Evolutionary conservation across 2,888 invertebrate genomes (phyloP).

Genomic region (Epsilonema sp.): DNA sequence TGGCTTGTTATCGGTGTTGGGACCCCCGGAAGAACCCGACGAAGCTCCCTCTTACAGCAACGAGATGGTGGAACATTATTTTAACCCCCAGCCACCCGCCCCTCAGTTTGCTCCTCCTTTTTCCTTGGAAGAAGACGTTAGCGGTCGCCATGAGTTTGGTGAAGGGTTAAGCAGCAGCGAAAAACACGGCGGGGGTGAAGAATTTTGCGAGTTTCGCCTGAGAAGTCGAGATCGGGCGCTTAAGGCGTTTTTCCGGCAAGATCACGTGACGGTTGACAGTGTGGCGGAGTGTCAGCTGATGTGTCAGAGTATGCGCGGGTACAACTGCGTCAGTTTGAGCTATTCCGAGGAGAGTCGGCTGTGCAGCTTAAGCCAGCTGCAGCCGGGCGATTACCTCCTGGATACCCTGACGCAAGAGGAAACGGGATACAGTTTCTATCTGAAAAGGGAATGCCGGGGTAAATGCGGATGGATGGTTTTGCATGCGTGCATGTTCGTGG

Average conservation of each 20-base stretch:
- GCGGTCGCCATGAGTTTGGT: too few species aligned
- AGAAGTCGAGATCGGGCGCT: background rate
- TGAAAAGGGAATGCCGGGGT: background rate
- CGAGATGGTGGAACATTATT: too few species aligned
- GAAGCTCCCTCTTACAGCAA: too few species aligned
- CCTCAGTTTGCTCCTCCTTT: too few species aligned
- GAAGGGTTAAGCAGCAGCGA: too few species aligned
- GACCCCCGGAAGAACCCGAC: too few species aligned
- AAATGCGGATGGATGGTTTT: background rate
- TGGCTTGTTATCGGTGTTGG: too few species aligned
- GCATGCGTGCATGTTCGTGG: background rate
- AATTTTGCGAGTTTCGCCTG: conserved; percentile 2
- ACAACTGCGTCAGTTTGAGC: background rate
- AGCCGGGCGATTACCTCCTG: background rate
- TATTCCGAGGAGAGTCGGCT: background rate
- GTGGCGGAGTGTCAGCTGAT: background rate
- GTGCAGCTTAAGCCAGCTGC: background rate
- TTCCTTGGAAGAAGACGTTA: too few species aligned
- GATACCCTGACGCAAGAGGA: background rate
- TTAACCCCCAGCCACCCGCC: too few species aligned
- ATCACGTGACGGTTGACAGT: background rate
- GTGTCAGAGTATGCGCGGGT: background rate
- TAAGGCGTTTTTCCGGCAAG: conserved; percentile 1
- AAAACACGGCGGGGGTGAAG: too few species aligned
- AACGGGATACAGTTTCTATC: background rate